A percentile compares a stretch with the other conserved stretches of the same genome.
Conservation (phyloP, 1,140 invertebrate genomes). For the Drosophila saltans region DNA sequence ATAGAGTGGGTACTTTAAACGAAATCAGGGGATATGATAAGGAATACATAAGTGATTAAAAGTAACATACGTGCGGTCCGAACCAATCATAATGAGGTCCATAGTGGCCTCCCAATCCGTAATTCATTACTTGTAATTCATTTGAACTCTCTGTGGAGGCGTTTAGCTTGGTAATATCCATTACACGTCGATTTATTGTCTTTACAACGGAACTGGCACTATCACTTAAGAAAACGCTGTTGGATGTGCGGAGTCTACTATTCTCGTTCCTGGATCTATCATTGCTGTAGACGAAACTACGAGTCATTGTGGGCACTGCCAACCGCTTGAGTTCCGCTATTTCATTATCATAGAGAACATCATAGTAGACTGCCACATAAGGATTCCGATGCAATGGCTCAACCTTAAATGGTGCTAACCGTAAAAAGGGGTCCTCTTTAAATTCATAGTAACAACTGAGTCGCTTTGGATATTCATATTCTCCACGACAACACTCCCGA, state of each 20-base stretch:
- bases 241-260: background rate
- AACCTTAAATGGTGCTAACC: slow-evolving; percentile 21
- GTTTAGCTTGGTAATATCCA: slow-evolving; percentile 16
- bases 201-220: background rate
- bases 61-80: background rate
- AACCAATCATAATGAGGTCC: slow-evolving; percentile 8
- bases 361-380: slow-evolving; percentile 14
- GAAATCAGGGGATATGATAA: background rate
- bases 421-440: background rate
- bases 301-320: background rate
- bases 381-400: slow-evolving; percentile 3
- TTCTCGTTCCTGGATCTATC: background rate
- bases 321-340: slow-evolving; percentile 4
- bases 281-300: background rate
- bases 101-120: slow-evolving; percentile 14
- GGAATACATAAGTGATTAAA: background rate
- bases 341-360: slow-evolving; percentile 20
- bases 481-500: slow-evolving; percentile 3
- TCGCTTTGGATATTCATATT: background rate
- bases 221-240: background rate
- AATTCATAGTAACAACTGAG: slow-evolving; percentile 19
- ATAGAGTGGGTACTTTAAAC: background rate
- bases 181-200: slow-evolving; percentile 9
- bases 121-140: slow-evolving; percentile 15
- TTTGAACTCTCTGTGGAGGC: background rate